phyloP scores from a whole-genome alignment of 2,113 vertebrate species.

The Cyanoderma ruficeps region DNA sequence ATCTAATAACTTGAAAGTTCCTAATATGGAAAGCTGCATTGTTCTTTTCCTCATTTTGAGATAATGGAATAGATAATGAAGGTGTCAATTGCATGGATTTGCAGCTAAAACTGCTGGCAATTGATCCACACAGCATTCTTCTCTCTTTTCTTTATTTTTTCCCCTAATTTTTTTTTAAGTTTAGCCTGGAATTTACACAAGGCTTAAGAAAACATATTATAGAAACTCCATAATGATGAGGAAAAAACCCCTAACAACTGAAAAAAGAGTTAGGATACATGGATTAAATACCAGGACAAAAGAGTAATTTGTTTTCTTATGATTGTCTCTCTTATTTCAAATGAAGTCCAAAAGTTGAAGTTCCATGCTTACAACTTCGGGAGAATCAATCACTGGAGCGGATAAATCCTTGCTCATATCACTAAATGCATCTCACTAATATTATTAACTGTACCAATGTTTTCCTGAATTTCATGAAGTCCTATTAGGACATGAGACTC shows the following conservation, averaged over 20 bases:
- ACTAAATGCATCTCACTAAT: background rate
- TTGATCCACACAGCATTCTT: background rate
- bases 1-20: background rate
- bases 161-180: background rate
- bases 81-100: background rate
- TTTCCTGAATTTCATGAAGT: background rate
- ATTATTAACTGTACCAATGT: background rate
- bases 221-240: background rate
- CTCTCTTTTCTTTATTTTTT: fast-evolving
- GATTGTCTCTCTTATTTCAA: background rate
- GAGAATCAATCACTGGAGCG: background rate
- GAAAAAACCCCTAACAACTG: background rate
- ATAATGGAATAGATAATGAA: background rate
- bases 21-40: background rate
- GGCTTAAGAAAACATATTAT: constrained; percentile 4
- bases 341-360: background rate
- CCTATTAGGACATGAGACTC: background rate
- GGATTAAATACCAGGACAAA: background rate
- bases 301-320: background rate
- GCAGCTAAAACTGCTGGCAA: background rate
- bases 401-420: background rate
- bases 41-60: background rate
- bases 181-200: background rate
- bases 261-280: background rate
- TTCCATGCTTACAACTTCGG: background rate